Evolutionary conservation across 2,797 vertebrate species (phyloP), one percentile per base, ranked within the genome.

Genomic region (Margarornis squamiger): DNA sequence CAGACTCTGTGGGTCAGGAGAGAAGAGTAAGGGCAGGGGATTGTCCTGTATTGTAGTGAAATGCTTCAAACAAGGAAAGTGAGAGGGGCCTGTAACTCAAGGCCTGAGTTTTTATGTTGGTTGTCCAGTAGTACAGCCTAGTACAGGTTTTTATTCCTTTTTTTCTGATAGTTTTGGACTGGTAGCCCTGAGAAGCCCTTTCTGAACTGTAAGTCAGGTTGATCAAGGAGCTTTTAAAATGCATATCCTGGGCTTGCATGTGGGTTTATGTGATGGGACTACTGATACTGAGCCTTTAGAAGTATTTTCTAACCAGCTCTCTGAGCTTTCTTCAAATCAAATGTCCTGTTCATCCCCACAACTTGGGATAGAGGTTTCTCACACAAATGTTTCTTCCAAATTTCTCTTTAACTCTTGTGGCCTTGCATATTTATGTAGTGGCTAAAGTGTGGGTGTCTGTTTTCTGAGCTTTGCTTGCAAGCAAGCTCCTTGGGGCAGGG

Each of bases 401-500:
- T 90, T 49, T 43, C 17, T 81, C 39, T n/a, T 63, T 62, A 75
- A 29, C 62, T 86, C 45, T 73, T 71, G 36, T 39, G 74, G 49
- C 65, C 36, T 74, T 90, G 58, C 4, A 38, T 78, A 5, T 78
- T 78, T 86, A 38, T 73, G 45, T 61, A 61, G 88, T 82, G 90
- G 74, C 65, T 74, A 4, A 88, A 92, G 41, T 62, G 57, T 93
- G 52, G 62, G 65, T 74, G 67, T 89, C 48, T 70, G 6, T 90
- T 94, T 95, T 89, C 83, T 85, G 76, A 88, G 76, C 52, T 85
- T 81, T 90, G 34, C 82, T 94, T 86, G 67, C 41, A 85, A 78
- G 92, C 54, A 86, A 54, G 63, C 61, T 96, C 71, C 80, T 95
- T 90, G n/a, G 67, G 86, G 83, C 93, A 88, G 83, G 80, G 91